Percentiles rank a stretch among this genome's conserved stretches.
These are phyloP conservation scores for Clarias macrocephalus DNA, from an alignment of 2,113 vertebrate species.

Conservation along the genomic window DNA sequence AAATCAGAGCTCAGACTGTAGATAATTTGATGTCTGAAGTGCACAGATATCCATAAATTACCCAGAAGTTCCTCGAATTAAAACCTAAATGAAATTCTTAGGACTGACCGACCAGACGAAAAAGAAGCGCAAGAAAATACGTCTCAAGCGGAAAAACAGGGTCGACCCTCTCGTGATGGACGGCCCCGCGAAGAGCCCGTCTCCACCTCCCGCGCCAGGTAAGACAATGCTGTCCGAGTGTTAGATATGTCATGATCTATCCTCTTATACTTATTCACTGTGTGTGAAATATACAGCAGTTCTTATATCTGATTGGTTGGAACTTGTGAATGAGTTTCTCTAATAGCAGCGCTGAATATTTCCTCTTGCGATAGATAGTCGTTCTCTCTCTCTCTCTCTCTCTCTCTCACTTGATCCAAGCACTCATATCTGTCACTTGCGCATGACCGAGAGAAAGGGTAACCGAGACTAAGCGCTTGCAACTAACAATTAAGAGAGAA, in stretches of 20 bases:
- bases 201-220: constrained; percentile 69
- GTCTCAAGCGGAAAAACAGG: constrained; percentile 85
- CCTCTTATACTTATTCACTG: not conserved
- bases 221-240: not conserved
- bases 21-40: not conserved
- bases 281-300: not conserved
- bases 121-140: constrained; percentile 81
- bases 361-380: not conserved
- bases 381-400: not conserved
- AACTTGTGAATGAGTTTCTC: not conserved
- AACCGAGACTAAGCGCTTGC: too few relatives aligned
- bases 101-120: constrained; percentile 71
- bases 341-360: not conserved
- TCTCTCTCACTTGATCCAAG: not conserved
- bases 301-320: not conserved
- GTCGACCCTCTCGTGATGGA: constrained; percentile 84
- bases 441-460: too few relatives aligned
- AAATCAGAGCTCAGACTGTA: not conserved
- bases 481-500: too few relatives aligned
- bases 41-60: not conserved
- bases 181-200: constrained; percentile 61
- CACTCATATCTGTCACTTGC: not conserved
- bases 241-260: not conserved
- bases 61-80: not conserved
- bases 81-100: constrained; percentile 24